These are phyloP conservation scores for Stratiomys singularior DNA, from an alignment of 2,888 invertebrate species.

Conservation along the genomic window DNA sequence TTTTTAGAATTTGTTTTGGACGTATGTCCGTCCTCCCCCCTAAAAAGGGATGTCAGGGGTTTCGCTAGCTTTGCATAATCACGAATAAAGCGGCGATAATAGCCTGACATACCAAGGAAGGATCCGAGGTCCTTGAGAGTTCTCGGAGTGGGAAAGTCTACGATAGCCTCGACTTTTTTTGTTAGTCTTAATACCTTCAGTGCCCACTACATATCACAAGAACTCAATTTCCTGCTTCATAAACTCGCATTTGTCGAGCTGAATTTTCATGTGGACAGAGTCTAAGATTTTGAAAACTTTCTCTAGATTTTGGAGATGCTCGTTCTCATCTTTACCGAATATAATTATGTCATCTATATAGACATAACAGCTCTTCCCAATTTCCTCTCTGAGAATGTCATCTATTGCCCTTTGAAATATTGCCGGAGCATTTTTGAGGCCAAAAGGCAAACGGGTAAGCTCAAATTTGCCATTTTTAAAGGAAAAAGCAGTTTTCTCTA, in stretches of 20 bases:
- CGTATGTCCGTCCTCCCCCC: not conserved
- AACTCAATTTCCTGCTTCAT: slow-evolving; percentile 20
- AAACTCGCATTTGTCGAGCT: slow-evolving; percentile 39
- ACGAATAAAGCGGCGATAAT: not conserved
- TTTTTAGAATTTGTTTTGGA: too few species aligned
- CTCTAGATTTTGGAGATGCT: not conserved
- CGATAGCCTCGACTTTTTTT: slow-evolving; percentile 3
- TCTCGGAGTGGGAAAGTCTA: slow-evolving; percentile 16
- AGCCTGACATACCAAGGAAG: slow-evolving; percentile 20
- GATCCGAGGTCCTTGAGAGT: slow-evolving; percentile 20
- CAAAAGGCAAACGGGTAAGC: too few species aligned
- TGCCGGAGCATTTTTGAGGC: too few species aligned
- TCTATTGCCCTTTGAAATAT: too few species aligned
- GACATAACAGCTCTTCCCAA: too few species aligned
- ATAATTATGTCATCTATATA: too few species aligned
- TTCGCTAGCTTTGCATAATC: not conserved
- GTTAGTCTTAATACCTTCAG: slow-evolving; percentile 18
- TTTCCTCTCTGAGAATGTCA: too few species aligned
- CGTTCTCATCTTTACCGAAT: too few species aligned
- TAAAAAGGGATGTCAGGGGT: too few species aligned
- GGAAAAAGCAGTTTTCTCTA: too few species aligned
- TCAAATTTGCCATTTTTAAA: too few species aligned
- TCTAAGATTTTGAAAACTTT: slow-evolving; percentile 12
- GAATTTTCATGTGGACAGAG: not conserved
- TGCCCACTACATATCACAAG: slow-evolving; percentile 22